Percentiles rank a stretch among this genome's conserved stretches.
Evolutionary conservation across 2,797 vertebrate genomes (phyloP).

Genomic region (Enteromius treurensis): DNA sequence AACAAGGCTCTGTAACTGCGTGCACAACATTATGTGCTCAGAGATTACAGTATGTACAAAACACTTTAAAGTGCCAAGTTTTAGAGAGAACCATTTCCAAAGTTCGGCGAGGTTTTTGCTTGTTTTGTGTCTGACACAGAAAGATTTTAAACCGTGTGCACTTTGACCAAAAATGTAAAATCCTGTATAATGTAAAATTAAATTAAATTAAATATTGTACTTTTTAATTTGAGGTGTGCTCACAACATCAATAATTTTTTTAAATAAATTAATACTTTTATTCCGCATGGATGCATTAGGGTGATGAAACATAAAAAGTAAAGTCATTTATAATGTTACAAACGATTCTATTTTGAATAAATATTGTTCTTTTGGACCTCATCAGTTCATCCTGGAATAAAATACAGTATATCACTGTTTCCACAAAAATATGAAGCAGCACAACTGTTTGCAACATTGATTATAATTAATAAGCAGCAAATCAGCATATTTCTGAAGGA

Average conservation of each 20-base stretch:
- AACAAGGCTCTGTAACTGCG: neutral
- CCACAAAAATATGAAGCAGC: neutral
- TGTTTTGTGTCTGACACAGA: neutral
- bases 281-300: neutral
- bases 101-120: neutral
- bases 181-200: neutral
- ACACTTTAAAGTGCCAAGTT: slow-evolving; percentile 1
- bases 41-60: neutral
- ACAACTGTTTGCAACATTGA: neutral
- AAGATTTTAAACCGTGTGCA: neutral
- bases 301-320: neutral
- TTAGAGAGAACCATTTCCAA: neutral
- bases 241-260: neutral
- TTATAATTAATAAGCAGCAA: neutral
- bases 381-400: neutral
- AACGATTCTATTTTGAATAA: neutral
- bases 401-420: neutral
- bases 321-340: neutral
- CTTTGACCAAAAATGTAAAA: neutral
- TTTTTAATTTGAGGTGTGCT: neutral
- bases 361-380: neutral
- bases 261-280: too few species aligned
- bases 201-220: neutral
- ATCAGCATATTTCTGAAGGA: neutral
- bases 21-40: neutral